phyloP scores from a whole-genome alignment of 2,113 vertebrate genomes.

The Orthonyx spaldingii region DNA sequence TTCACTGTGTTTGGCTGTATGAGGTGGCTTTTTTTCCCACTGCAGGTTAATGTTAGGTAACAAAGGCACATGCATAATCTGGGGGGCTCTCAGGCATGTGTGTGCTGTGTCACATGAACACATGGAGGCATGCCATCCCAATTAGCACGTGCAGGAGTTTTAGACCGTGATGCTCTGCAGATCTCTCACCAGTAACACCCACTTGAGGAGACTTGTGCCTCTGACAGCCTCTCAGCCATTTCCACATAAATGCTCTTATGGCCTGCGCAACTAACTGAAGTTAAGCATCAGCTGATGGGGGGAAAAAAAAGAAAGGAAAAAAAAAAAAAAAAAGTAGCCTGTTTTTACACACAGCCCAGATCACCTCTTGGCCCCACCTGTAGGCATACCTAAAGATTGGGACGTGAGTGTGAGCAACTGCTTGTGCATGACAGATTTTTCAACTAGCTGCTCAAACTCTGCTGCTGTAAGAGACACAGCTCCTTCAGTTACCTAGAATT shows the following conservation, averaged over 20 bases:
- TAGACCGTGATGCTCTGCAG: not conserved
- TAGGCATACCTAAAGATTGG: fast-evolving
- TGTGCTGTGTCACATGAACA: no score
- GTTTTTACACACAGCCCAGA: not conserved
- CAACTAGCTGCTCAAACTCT: not conserved
- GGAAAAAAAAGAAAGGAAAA: not conserved
- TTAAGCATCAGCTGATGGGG: not conserved
- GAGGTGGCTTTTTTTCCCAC: not conserved
- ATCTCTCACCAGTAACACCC: not conserved
- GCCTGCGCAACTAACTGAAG: not conserved
- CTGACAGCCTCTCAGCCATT: not conserved
- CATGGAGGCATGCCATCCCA: fast-evolving
- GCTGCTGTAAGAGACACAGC: not conserved
- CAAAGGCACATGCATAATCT: not conserved
- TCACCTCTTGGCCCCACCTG: not conserved
- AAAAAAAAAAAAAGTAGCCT: not conserved
- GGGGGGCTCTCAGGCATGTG: not conserved
- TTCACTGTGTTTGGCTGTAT: not conserved
- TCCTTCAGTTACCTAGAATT: not conserved
- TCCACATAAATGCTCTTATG: not conserved
- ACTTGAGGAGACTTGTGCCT: not conserved
- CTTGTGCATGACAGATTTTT: not conserved
- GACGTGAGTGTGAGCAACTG: not conserved
- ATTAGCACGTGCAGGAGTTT: not conserved
- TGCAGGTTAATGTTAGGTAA: not conserved